These are phyloP conservation scores for Daubentonia madagascariensis DNA, from an alignment of 2,113 vertebrate genomes.

Conservation along the genomic window DNA sequence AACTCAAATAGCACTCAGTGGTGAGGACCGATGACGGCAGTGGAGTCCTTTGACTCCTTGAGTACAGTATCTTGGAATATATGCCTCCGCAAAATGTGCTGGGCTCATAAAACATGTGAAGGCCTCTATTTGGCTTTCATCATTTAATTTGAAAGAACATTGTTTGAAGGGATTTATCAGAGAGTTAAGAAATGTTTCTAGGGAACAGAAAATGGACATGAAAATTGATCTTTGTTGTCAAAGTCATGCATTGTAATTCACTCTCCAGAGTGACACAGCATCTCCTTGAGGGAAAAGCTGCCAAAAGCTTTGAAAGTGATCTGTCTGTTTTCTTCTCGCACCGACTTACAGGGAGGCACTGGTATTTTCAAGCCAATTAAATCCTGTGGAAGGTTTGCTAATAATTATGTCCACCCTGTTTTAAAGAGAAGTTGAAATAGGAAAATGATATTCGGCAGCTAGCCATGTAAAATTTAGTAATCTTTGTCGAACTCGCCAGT, in stretches of 20 bases:
- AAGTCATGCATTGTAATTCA: constrained; percentile 49
- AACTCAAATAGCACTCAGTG: neutral
- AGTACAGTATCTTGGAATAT: neutral
- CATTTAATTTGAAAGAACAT: constrained; percentile 3
- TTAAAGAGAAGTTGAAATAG: constrained; percentile 22
- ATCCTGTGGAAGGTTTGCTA: constrained; percentile 68
- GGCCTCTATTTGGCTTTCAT: neutral
- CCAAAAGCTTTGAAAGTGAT: constrained; percentile 78
- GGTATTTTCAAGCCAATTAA: constrained; percentile 74
- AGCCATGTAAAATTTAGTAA: neutral
- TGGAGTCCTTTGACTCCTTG: constrained; percentile 8
- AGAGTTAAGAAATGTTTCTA: constrained; percentile 37
- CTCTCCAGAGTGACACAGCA: neutral
- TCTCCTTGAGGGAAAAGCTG: constrained; percentile 71
- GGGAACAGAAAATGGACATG: neutral
- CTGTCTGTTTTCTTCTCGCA: constrained; percentile 63
- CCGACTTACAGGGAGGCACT: constrained; percentile 53
- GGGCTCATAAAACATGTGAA: neutral
- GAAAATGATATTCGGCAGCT: neutral
- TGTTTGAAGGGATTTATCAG: constrained; percentile 11
- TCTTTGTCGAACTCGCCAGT: neutral
- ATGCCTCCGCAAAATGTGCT: neutral
- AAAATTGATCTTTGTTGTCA: constrained; percentile 57
- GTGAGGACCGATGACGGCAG: neutral
- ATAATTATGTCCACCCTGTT: neutral